A percentile compares a stretch with the other conserved stretches of the same genome.
Conservation (phyloP, 2,113 vertebrate genomes). For the Syrrhaptes paradoxus region DNA sequence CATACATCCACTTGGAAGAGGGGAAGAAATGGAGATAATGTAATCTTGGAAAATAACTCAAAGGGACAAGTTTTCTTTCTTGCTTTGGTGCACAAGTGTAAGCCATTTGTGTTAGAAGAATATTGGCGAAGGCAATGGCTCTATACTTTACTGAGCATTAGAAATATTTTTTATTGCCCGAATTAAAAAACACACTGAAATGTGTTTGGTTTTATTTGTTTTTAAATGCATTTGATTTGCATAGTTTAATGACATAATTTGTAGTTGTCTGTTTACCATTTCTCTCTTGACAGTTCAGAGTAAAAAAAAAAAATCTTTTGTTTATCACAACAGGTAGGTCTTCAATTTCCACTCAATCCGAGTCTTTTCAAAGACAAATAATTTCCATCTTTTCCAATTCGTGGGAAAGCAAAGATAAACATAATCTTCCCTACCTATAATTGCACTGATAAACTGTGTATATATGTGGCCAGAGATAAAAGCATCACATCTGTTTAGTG, state of each 20-base stretch:
- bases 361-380: neutral
- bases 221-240: neutral
- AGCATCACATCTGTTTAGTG: neutral
- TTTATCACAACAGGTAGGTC: neutral
- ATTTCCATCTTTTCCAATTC: slow-evolving; percentile 11
- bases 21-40: neutral
- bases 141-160: neutral
- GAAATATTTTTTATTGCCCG: neutral
- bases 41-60: neutral
- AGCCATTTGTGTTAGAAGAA: neutral
- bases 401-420: slow-evolving; percentile 25
- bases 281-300: neutral
- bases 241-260: neutral
- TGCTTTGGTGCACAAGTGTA: neutral
- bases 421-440: slow-evolving; percentile 33
- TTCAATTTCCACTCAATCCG: neutral
- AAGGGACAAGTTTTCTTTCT: neutral
- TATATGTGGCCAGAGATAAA: slow-evolving; percentile 23
- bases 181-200: neutral
- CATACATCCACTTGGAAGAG: neutral
- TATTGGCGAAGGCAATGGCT: neutral
- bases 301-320: neutral
- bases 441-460: slow-evolving; percentile 47
- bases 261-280: neutral
- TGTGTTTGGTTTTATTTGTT: neutral